Evolutionary conservation across 2,113 vertebrate species (phyloP), one percentile per base, ranked within the genome.

Genomic region (Hystrix cristata): DNA sequence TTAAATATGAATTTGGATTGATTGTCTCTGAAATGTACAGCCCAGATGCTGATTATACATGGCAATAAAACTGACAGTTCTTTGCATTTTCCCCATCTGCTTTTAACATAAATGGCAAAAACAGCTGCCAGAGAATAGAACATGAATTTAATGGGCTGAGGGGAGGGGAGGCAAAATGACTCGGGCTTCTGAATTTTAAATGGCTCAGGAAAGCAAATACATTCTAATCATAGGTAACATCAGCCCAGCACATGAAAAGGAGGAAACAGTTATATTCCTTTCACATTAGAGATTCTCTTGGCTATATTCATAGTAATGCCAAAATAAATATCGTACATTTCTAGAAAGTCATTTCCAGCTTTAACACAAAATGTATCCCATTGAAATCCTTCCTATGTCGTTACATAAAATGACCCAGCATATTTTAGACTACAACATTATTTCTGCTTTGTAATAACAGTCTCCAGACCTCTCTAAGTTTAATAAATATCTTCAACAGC

Each of bases 11-110:
- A 81, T 93, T 97, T 65, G 91, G 85, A 93, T n/a, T 95, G 95
- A 97, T 85, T 94, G 96, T 95, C 87, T 96, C 97, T 98, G 64
- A 89, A 97, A 98, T 94, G 92, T 79, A 96, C 93, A 95, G 97
- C 96, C 98, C 98, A 98, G 98, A 98, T 98, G 98, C 97, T 97
- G 97, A 98, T 98, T 98, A 98, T 98, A 98, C 96, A 98, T 87
- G 97, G 98, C 94, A 98, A 98, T 98, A 98, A 98, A 99, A 98
- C 85, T 96, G 98, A 98, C 97, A 98, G 96, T 87, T 97, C 97
- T 95, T 97, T 97, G 98, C 97, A 95, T 98, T 98, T 98, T 96
- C 97, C 92, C 98, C 98, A 99, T 98, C 98, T 98, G 98, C 98
- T 98, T 98, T 98, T 98, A 98, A 97, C 93, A 65, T 96, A 98